Evolutionary conservation across 2,888 invertebrate species (phyloP).

Genomic region (Ectobius pallidus): DNA sequence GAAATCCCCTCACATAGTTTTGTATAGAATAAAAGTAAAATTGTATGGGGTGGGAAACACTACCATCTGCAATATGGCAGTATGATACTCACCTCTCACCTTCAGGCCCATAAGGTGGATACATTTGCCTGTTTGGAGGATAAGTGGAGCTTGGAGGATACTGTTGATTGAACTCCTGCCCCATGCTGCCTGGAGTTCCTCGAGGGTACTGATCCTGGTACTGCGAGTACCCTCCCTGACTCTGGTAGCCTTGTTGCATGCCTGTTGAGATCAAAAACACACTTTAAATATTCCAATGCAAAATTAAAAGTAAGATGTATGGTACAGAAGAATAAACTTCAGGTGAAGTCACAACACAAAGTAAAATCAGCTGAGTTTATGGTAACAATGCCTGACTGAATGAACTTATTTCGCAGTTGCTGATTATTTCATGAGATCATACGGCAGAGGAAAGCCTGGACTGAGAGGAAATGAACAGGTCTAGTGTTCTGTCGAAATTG

Average conservation of each 20-base stretch:
- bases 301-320: no score
- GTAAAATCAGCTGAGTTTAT: no score
- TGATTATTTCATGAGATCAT: no score
- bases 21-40: neutral
- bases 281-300: no score
- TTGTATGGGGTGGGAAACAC: neutral
- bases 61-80: neutral
- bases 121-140: constrained; percentile 51
- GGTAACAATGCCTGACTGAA: no score
- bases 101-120: constrained; percentile 56
- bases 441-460: no score
- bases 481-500: no score
- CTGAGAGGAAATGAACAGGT: no score
- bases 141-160: constrained; percentile 53
- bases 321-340: no score
- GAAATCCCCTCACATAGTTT: no score
- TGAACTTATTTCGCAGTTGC: no score
- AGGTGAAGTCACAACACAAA: no score
- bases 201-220: constrained; percentile 57
- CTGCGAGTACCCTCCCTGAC: constrained; percentile 56
- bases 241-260: constrained; percentile 54
- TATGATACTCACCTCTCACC: constrained; percentile 46
- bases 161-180: constrained; percentile 58
- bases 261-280: constrained; percentile 49
- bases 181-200: constrained; percentile 52